A percentile compares a stretch with the other conserved stretches of the same genome.
phyloP scores from a whole-genome alignment of 1,140 invertebrate genomes.

The Drosophila eugracilis region DNA sequence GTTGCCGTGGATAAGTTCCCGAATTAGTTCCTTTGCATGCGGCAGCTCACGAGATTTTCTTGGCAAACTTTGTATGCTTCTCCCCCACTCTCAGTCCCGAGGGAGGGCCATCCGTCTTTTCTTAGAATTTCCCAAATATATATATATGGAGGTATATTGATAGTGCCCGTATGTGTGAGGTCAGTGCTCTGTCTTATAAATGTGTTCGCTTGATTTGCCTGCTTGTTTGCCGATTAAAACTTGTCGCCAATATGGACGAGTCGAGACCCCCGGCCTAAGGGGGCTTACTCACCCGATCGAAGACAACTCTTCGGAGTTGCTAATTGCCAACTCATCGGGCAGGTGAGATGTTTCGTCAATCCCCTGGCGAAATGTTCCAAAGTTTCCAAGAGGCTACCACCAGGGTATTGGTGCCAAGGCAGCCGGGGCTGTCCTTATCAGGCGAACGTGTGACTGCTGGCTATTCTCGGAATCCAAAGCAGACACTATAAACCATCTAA shows the following conservation, averaged over 20 bases:
- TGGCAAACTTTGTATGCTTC: slow-evolving; percentile 37
- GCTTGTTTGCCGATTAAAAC: slow-evolving; percentile 28
- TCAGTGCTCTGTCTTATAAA: slow-evolving; percentile 51
- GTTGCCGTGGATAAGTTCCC: slow-evolving; percentile 22
- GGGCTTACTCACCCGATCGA: slow-evolving; percentile 3
- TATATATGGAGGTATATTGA: background rate
- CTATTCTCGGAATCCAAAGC: slow-evolving; percentile 25
- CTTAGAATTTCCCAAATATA: slow-evolving; percentile 38
- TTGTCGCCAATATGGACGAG: slow-evolving; percentile 17
- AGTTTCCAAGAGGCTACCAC: slow-evolving; percentile 2
- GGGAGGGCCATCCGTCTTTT: slow-evolving; percentile 32
- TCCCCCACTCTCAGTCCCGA: slow-evolving; percentile 17
- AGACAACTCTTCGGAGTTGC: slow-evolving; percentile 1
- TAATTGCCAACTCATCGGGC: slow-evolving; percentile 24
- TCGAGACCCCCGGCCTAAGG: slow-evolving; percentile 5
- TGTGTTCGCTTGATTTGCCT: slow-evolving; percentile 9
- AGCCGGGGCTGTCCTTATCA: slow-evolving; percentile 21
- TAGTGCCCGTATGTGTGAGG: slow-evolving; percentile 47
- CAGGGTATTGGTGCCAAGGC: slow-evolving; percentile 24
- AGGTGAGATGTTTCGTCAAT: slow-evolving; percentile 16
- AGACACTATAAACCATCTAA: slow-evolving; percentile 30
- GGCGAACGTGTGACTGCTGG: slow-evolving; percentile 43
- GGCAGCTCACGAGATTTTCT: slow-evolving; percentile 69
- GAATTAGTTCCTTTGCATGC: slow-evolving; percentile 42
- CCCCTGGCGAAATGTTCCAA: slow-evolving; percentile 14